Evolutionary conservation across 2,113 vertebrate species (phyloP).

Genomic region (Sylvilagus bachmani): DNA sequence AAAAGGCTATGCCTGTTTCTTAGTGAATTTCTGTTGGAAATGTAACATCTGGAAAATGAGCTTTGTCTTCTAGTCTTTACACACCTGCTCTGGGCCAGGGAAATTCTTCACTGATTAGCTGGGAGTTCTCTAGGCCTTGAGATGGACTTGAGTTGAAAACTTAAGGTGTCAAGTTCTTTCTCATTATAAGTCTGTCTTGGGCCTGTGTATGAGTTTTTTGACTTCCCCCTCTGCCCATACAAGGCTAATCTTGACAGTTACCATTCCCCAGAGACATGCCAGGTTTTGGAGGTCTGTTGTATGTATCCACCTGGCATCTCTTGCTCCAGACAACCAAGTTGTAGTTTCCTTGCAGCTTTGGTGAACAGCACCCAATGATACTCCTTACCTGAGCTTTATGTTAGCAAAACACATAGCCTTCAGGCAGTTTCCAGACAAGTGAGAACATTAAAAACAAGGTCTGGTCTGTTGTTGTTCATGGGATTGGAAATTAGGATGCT

Average conservation of each 20-base stretch:
- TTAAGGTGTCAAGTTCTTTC: not conserved
- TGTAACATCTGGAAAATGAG: not conserved
- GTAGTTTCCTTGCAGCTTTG: not conserved
- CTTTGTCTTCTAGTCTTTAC: not conserved
- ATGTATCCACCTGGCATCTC: not conserved
- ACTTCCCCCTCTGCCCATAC: fast-evolving
- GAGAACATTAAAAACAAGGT: not conserved
- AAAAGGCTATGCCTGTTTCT: fast-evolving
- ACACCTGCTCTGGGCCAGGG: not conserved
- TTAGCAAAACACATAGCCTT: not conserved
- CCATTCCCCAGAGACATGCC: not conserved
- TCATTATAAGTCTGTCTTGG: not conserved
- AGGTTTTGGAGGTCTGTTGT: not conserved
- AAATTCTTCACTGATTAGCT: not conserved
- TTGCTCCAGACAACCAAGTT: not conserved
- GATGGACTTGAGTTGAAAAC: not conserved
- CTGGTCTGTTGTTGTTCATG: not conserved
- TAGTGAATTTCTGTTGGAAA: conserved; percentile 28
- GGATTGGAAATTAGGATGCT: not conserved
- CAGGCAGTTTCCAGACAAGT: not conserved
- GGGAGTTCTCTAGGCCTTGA: not conserved
- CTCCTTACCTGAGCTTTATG: not conserved
- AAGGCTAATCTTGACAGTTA: not conserved
- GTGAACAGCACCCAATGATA: not conserved
- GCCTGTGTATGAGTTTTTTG: not conserved